phyloP scores from a whole-genome alignment of 2,888 invertebrate genomes.

The Trisateles emortualis region DNA sequence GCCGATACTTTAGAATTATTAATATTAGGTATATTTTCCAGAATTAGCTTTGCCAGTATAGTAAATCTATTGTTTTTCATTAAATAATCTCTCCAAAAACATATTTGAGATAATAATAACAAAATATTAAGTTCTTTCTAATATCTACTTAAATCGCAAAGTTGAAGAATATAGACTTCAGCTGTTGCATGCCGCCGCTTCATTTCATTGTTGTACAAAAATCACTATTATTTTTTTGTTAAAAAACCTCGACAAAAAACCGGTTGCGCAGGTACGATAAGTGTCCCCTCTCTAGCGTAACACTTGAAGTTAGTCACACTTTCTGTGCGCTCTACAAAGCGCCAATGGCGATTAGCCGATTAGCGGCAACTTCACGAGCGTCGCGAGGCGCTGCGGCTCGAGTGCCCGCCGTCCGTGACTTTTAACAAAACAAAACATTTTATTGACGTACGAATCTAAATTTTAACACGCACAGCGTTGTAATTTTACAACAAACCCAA shows the following conservation, averaged over 20 bases:
- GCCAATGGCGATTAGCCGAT: constrained; percentile 25
- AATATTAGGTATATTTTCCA: no score
- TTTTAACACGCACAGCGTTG: constrained; percentile 70
- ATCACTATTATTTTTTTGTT: constrained; percentile 32
- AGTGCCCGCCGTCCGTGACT: constrained; percentile 66
- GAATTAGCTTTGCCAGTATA: no score
- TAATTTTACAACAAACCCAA: constrained; percentile 67
- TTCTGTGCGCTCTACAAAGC: constrained; percentile 44
- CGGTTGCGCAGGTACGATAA: constrained; percentile 57
- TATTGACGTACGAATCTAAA: constrained; percentile 68
- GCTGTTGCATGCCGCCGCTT: constrained; percentile 46
- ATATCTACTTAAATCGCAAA: not conserved
- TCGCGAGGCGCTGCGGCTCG: constrained; percentile 26
- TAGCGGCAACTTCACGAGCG: constrained; percentile 53
- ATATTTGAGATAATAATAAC: not conserved
- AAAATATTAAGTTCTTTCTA: not conserved
- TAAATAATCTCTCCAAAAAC: no score
- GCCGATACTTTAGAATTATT: no score
- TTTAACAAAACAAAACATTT: constrained; percentile 70
- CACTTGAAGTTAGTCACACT: constrained; percentile 61
- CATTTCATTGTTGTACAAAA: constrained; percentile 54
- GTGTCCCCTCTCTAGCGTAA: constrained; percentile 52
- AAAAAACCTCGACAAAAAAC: constrained; percentile 50
- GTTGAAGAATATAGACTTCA: constrained; percentile 25
- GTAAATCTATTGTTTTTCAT: no score